Conservation (phyloP, 2,797 vertebrate species). For the Anguilla pacifica region DNA sequence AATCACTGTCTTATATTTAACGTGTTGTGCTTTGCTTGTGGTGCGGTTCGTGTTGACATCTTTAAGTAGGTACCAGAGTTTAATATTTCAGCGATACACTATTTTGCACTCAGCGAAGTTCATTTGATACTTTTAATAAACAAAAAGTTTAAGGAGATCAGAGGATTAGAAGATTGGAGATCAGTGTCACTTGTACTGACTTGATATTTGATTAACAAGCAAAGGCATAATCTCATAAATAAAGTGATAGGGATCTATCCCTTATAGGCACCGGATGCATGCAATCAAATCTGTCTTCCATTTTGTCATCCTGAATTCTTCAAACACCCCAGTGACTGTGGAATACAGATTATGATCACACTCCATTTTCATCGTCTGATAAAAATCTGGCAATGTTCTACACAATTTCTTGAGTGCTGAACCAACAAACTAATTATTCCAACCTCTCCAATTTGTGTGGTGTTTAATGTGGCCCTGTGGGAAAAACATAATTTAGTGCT, state of each 20-base stretch:
- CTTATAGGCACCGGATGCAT: conserved; percentile 76
- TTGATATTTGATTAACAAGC: conserved; percentile 77
- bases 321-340: conserved; percentile 80
- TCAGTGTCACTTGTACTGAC: conserved; percentile 69
- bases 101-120: conserved; percentile 47
- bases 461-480: conserved; percentile 7
- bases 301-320: conserved; percentile 74
- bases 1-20: conserved; percentile 34
- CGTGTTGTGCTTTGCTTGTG: conserved; percentile 35
- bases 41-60: conserved; percentile 33
- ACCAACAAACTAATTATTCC: conserved; percentile 74
- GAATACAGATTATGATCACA: conserved; percentile 80
- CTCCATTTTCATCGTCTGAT: conserved; percentile 79
- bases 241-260: conserved; percentile 74
- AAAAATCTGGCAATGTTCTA: conserved; percentile 77
- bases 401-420: conserved; percentile 62
- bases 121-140: conserved; percentile 61
- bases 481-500: not conserved
- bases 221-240: conserved; percentile 76
- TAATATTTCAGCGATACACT: not conserved
- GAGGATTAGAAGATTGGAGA: conserved; percentile 60
- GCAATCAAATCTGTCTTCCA: conserved; percentile 80
- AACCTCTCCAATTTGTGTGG: conserved; percentile 41
- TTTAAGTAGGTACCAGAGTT: conserved; percentile 37
- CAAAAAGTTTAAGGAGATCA: conserved; percentile 52